Conservation (phyloP, 2,888 invertebrate genomes). For the Coronaproctus castanopsis region DNA sequence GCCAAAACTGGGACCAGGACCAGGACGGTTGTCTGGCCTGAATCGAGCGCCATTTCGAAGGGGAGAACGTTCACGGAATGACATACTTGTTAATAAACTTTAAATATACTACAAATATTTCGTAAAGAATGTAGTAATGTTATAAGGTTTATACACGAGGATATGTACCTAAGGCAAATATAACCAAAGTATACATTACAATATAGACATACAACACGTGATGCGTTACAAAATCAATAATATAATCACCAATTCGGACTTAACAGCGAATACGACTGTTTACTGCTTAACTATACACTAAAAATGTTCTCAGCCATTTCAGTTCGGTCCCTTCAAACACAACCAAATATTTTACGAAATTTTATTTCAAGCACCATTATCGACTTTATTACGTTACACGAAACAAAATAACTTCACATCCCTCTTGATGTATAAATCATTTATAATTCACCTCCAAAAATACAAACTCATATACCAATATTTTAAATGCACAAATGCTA, state of each 20-base stretch:
- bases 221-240: not conserved
- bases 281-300: too few species aligned
- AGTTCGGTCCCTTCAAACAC: too few species aligned
- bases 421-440: too few species aligned
- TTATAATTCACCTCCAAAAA: too few species aligned
- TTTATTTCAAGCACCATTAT: too few species aligned
- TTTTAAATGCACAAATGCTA: too few species aligned
- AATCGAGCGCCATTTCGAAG: constrained; percentile 2
- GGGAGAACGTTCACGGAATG: constrained; percentile 4
- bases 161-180: not conserved
- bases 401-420: too few species aligned
- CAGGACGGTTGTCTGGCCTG: constrained; percentile 3
- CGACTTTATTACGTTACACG: too few species aligned
- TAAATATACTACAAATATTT: not conserved
- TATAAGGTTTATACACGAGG: not conserved
- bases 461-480: too few species aligned
- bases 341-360: too few species aligned
- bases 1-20: not conserved
- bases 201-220: not conserved
- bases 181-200: not conserved
- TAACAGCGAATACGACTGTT: too few species aligned
- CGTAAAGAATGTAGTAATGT: not conserved
- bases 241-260: not conserved
- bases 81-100: not conserved
- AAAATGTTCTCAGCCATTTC: too few species aligned